Evolutionary conservation across 2,888 invertebrate species (phyloP), one percentile per base, ranked within the genome.

Genomic region (Sminthurinus aureus): DNA sequence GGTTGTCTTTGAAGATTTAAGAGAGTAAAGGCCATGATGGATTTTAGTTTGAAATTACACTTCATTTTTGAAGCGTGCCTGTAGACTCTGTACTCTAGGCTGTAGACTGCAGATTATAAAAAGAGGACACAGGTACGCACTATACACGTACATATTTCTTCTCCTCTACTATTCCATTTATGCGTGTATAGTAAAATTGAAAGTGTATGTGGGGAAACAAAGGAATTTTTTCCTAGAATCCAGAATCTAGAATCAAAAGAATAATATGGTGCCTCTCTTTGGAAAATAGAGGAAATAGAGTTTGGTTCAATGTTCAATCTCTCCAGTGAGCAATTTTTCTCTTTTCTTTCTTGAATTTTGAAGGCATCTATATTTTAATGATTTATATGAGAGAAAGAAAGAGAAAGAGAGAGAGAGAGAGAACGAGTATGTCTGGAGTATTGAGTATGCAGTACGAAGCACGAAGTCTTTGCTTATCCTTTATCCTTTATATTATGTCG

Each of bases 41-140:
- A 81, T 81, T 73, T 71, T 75, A 52, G 24, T 74, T 81, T 71
- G 75, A 82, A 76, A 82, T 84, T 85, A 84, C 82, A 80, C 82
- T 85, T 84, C 83, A 83, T 82, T 83, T 76, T 76, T 76, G 13
- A n/a, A 38, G 38, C 38, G 38, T 38, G 38, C 38, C 38, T n/a
- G n/a, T n/a, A n/a, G n/a, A n/a, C n/a, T n/a, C n/a, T n/a, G n/a
- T n/a, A n/a, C n/a, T 38, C 38, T 38, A 38, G 38, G 6, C 1
- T 4, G 38, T 38, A 38, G 38, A 38, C 1, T 38, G 38, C 6
- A 38, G 38, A 38, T 4, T 4, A 6, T 38, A 38, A 6, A 38
- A 38, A 38, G 38, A 38, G 38, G 38, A 38, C 38, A 38, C 38
- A 38, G 38, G 38, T 38, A 38, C 6, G 6, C 38, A 38, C 3